Percentiles rank a stretch among this genome's conserved stretches.
phyloP scores from a whole-genome alignment of 2,888 invertebrate genomes.

The Imbricaverruca yamaguchii region DNA sequence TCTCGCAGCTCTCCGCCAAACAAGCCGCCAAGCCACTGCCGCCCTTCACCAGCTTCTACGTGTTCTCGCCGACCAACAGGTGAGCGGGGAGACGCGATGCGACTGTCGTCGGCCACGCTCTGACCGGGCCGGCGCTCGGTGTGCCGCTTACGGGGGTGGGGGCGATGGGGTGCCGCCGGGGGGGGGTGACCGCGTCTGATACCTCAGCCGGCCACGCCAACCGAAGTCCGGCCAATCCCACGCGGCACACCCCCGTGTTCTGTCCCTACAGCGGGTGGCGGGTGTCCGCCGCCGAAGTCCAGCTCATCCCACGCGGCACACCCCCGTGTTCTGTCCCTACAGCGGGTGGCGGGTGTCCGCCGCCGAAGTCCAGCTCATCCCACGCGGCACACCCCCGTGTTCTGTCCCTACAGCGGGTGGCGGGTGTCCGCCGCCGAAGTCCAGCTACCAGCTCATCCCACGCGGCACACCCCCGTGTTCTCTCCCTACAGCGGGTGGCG shows the following conservation, averaged over 20 bases:
- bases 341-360: too few relatives aligned
- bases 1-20: conserved; percentile 76
- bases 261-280: conserved; percentile 77
- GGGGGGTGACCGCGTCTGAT: conserved; percentile 63
- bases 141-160: not conserved
- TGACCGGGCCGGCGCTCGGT: not conserved
- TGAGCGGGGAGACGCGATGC: conserved; percentile 49
- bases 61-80: conserved; percentile 89
- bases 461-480: too few relatives aligned
- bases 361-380: too few relatives aligned
- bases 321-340: too few relatives aligned
- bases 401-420: too few relatives aligned
- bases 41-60: conserved; percentile 81
- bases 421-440: too few relatives aligned
- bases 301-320: too few relatives aligned
- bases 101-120: not conserved
- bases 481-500: too few relatives aligned
- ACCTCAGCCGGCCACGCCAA: conserved; percentile 75
- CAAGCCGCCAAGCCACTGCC: conserved; percentile 85
- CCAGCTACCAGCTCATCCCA: too few relatives aligned
- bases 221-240: conserved; percentile 78
- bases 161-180: conserved; percentile 27
- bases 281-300: too few relatives aligned
- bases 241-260: conserved; percentile 73
- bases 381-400: too few relatives aligned